These are phyloP conservation scores for Acanthococcus lagerstroemiae DNA, from an alignment of 2,888 invertebrate species.

Conservation along the genomic window DNA sequence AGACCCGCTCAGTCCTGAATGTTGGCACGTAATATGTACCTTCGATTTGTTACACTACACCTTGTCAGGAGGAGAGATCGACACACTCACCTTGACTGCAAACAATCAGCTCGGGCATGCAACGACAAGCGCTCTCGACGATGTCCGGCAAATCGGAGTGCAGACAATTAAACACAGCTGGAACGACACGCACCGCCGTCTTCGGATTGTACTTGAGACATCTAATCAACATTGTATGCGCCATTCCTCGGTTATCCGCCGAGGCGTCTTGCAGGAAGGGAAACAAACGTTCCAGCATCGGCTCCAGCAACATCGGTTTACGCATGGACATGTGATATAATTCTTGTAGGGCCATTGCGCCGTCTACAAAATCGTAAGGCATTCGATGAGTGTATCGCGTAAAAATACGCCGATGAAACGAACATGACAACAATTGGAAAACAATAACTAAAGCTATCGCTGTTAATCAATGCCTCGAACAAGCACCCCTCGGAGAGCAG, in stretches of 20 bases:
- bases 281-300: constrained; percentile 54
- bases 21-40: not conserved
- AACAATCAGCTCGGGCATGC: constrained; percentile 69
- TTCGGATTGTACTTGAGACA: constrained; percentile 59
- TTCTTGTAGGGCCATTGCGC: constrained; percentile 57
- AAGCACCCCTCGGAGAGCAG: too few relatives aligned
- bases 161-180: constrained; percentile 69
- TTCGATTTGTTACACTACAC: not conserved
- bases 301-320: constrained; percentile 55
- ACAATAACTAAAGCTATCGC: too few relatives aligned
- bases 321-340: constrained; percentile 61
- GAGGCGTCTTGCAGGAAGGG: constrained; percentile 53
- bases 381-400: not conserved
- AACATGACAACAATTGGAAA: too few relatives aligned
- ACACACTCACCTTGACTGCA: constrained; percentile 55
- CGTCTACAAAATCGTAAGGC: constrained; percentile 42
- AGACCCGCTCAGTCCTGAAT: not conserved
- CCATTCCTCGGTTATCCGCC: constrained; percentile 52
- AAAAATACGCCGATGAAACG: not conserved
- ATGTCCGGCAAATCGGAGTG: constrained; percentile 70
- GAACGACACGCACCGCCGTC: constrained; percentile 48
- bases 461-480: too few relatives aligned
- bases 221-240: constrained; percentile 61
- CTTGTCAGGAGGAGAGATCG: not conserved
- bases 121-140: constrained; percentile 65